Conservation (phyloP, 2,888 invertebrate species). For the Psococerastis gibbosa region DNA sequence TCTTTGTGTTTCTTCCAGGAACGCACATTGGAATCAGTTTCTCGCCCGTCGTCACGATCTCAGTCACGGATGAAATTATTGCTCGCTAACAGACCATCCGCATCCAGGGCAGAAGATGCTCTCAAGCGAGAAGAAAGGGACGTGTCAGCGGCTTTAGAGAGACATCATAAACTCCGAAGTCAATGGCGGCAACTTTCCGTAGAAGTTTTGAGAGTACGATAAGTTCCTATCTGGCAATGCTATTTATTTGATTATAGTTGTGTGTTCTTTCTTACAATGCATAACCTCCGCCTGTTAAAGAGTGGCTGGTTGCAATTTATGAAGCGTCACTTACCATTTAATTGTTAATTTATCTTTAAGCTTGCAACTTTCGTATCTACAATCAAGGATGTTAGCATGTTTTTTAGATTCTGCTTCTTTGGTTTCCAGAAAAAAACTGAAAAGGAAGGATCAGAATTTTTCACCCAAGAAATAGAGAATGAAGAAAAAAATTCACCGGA, state of each 20-base stretch:
- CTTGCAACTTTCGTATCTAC: too few species aligned
- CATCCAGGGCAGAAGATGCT: background rate
- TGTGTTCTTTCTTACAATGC: too few species aligned
- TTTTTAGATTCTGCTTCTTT: too few species aligned
- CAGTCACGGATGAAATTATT: constrained; percentile 10
- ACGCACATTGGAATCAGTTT: constrained; percentile 22
- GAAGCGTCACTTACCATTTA: too few species aligned
- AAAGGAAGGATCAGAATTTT: constrained; percentile 13
- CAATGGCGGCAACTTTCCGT: constrained; percentile 18
- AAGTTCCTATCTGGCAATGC: too few species aligned
- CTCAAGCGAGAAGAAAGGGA: constrained; percentile 19
- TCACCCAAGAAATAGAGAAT: constrained; percentile 9
- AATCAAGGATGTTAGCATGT: too few species aligned
- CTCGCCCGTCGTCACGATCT: constrained; percentile 17
- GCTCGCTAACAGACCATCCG: constrained; percentile 12
- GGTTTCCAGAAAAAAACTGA: background rate
- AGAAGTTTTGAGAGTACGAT: constrained; percentile 17
- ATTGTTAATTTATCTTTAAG: too few species aligned
- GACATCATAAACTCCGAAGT: constrained; percentile 18
- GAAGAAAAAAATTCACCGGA: background rate
- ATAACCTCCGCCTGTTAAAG: too few species aligned
- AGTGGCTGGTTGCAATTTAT: too few species aligned
- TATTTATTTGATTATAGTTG: too few species aligned
- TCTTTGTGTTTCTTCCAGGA: constrained; percentile 16
- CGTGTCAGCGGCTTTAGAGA: constrained; percentile 19